phyloP scores from a whole-genome alignment of 2,888 invertebrate genomes.

The Callyntrura sp. region DNA sequence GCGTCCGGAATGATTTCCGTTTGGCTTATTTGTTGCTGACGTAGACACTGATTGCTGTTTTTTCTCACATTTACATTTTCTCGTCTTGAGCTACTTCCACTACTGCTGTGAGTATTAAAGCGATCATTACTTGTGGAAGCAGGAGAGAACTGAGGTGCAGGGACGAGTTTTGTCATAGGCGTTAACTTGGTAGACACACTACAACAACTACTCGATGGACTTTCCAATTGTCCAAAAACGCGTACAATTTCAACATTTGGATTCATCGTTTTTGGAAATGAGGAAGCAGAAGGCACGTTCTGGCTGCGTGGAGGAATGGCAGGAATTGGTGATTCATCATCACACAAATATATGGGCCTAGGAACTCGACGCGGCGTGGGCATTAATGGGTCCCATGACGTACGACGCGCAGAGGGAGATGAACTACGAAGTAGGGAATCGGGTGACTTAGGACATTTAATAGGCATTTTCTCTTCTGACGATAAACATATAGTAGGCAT shows the following conservation, averaged over 20 bases:
- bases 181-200: constrained; percentile 57
- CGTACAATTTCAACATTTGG: constrained; percentile 82
- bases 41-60: constrained; percentile 73
- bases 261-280: constrained; percentile 71
- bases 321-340: constrained; percentile 79
- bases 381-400: constrained; percentile 81
- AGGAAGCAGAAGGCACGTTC: constrained; percentile 58
- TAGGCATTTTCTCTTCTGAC: constrained; percentile 61
- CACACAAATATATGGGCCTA: constrained; percentile 78
- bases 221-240: constrained; percentile 81
- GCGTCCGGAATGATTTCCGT: constrained; percentile 51
- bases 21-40: constrained; percentile 27
- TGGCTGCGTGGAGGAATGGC: constrained; percentile 75
- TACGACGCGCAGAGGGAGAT: constrained; percentile 73
- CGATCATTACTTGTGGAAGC: constrained; percentile 73
- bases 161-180: constrained; percentile 58
- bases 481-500: constrained; percentile 67
- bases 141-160: constrained; percentile 70
- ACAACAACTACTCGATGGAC: constrained; percentile 71
- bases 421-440: constrained; percentile 69
- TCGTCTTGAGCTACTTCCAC: constrained; percentile 80
- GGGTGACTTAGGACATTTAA: constrained; percentile 73
- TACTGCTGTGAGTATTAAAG: constrained; percentile 82
- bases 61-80: constrained; percentile 76
- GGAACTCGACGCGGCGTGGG: constrained; percentile 78